A percentile compares a stretch with the other conserved stretches of the same genome.
These are phyloP conservation scores for Pterostichus madidus DNA, from an alignment of 2,888 invertebrate genomes.

Conservation along the genomic window DNA sequence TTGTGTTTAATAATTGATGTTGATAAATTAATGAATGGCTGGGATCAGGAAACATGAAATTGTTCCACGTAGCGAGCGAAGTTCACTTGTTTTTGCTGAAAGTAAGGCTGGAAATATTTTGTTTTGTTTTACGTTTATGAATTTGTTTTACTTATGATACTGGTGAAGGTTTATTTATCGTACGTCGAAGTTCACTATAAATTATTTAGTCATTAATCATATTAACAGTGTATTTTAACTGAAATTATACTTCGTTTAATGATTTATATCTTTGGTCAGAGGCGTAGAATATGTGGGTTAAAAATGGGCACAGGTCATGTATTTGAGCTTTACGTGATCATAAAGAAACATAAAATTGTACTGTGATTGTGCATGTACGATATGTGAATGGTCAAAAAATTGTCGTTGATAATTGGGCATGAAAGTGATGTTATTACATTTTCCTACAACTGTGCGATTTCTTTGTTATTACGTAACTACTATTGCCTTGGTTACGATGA, in stretches of 20 bases:
- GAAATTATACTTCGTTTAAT: slow-evolving; percentile 23
- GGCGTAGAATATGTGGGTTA: too few species aligned
- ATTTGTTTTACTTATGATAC: too few species aligned
- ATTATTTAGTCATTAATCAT: slow-evolving; percentile 46
- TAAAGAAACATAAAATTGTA: too few species aligned
- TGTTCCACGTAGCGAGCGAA: slow-evolving; percentile 15
- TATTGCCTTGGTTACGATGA: too few species aligned
- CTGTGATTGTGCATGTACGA: too few species aligned
- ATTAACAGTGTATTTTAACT: slow-evolving; percentile 29
- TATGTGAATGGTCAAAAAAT: too few species aligned
- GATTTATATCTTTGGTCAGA: slow-evolving; percentile 4
- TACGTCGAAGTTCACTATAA: slow-evolving; percentile 27
- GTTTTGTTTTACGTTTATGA: slow-evolving; percentile 1
- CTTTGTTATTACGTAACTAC: too few species aligned
- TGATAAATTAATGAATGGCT: slow-evolving; percentile 42
- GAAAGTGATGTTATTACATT: too few species aligned
- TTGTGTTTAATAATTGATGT: slow-evolving; percentile 51
- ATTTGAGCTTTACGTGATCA: too few species aligned
- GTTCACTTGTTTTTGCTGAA: not conserved
- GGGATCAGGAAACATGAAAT: slow-evolving; percentile 35
- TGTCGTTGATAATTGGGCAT: too few species aligned
- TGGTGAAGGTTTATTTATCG: slow-evolving; percentile 15
- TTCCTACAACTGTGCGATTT: too few species aligned
- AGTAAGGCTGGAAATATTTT: not conserved
- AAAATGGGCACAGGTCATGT: too few species aligned